Evolutionary conservation across 2,113 vertebrate species (phyloP).

Genomic region (Potamarius usumacintae): DNA sequence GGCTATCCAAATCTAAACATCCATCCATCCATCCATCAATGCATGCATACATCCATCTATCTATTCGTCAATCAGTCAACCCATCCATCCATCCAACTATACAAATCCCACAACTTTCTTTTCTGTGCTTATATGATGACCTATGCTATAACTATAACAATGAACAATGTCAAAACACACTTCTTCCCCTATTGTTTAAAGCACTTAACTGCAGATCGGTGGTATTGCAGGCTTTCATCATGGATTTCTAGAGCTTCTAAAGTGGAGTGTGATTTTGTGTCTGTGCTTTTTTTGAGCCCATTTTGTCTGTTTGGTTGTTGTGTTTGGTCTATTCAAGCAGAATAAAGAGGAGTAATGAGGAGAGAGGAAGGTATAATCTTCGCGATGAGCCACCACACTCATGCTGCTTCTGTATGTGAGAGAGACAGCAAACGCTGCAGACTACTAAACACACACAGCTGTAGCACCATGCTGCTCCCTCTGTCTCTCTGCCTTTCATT

Average conservation of each 20-base stretch:
- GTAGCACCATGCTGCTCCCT: constrained; percentile 30
- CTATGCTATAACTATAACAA: not conserved
- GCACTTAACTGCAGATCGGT: constrained; percentile 17
- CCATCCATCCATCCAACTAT: not conserved
- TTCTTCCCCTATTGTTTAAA: constrained; percentile 30
- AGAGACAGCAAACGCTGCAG: constrained; percentile 22
- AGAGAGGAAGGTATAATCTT: constrained; percentile 48
- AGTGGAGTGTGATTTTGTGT: constrained; percentile 28
- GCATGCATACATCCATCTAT: not conserved
- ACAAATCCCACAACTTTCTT: not conserved
- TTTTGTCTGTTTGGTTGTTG: constrained; percentile 44
- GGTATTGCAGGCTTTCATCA: constrained; percentile 13
- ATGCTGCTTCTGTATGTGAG: constrained; percentile 33
- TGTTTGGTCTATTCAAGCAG: constrained; percentile 50
- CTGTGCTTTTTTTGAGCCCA: constrained; percentile 32
- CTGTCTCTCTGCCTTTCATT: constrained; percentile 17
- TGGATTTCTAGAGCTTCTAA: constrained; percentile 33
- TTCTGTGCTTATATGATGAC: not conserved
- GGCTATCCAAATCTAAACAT: not conserved
- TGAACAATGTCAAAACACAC: constrained; percentile 1
- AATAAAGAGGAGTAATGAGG: constrained; percentile 51
- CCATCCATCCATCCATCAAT: not conserved
- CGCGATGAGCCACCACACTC: constrained; percentile 35
- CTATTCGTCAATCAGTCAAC: not conserved
- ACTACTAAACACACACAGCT: constrained; percentile 46